Evolutionary conservation across 2,113 vertebrate species (phyloP).

Genomic region (Neoarius graeffei): DNA sequence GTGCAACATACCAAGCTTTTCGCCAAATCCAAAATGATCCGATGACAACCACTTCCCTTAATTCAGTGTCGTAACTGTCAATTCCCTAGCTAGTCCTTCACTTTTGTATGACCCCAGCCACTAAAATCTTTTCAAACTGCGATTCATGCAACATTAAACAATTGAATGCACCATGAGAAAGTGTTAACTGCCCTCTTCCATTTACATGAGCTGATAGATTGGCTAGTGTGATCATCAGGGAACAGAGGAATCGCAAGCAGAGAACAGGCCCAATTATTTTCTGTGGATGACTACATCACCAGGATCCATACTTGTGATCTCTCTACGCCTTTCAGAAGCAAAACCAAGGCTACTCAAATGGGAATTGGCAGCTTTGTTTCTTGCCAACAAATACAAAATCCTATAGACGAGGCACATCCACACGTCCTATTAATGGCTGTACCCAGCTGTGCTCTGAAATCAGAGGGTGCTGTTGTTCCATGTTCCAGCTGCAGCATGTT

Average conservation of each 20-base stretch:
- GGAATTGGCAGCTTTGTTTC: not conserved
- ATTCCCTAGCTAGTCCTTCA: not conserved
- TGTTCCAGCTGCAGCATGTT: constrained; percentile 42
- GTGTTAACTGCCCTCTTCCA: not conserved
- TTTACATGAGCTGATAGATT: not conserved
- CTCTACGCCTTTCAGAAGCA: not conserved
- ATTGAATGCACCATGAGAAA: not conserved
- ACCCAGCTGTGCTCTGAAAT: constrained; percentile 35
- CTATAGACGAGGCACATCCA: not conserved
- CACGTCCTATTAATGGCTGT: not conserved
- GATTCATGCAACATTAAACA: not conserved
- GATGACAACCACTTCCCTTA: not conserved
- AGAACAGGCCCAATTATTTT: not conserved
- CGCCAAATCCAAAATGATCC: not conserved
- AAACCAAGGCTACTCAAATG: not conserved
- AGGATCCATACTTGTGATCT: not conserved
- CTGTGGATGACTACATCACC: not conserved
- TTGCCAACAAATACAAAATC: constrained; percentile 19
- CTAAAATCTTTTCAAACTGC: not conserved
- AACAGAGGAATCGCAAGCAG: not conserved
- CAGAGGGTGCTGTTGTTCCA: constrained; percentile 30
- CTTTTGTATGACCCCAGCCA: not conserved
- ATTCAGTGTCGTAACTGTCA: not conserved
- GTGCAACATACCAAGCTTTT: not conserved
- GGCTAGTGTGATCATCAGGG: not conserved